A percentile compares a stretch with the other conserved stretches of the same genome.
phyloP scores from a whole-genome alignment of 2,888 invertebrate genomes.

The Stenichneumon culpator region DNA sequence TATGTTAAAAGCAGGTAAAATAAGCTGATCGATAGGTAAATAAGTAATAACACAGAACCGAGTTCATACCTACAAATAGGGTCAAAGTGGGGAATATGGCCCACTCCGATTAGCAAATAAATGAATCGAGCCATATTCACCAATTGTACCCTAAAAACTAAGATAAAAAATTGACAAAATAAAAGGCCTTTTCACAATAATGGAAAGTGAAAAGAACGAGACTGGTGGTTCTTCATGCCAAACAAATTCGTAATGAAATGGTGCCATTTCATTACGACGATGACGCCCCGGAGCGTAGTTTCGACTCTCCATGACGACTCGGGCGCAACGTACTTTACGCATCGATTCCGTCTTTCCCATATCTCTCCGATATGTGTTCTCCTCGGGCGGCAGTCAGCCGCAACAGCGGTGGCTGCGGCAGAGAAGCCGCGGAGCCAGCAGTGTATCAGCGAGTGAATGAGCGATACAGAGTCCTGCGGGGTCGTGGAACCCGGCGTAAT shows the following conservation, averaged over 20 bases:
- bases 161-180: too few relatives aligned
- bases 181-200: background rate
- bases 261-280: background rate
- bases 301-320: background rate
- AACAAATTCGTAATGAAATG: slow-evolving; percentile 76
- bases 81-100: too few relatives aligned
- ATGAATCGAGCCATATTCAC: too few relatives aligned
- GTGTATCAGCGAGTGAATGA: slow-evolving; percentile 17
- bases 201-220: slow-evolving; percentile 20
- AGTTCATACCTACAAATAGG: too few relatives aligned
- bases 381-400: background rate
- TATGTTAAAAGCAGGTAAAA: too few relatives aligned
- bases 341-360: background rate
- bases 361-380: background rate
- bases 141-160: too few relatives aligned
- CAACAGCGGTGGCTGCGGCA: background rate
- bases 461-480: slow-evolving; percentile 59
- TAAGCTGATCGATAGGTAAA: too few relatives aligned
- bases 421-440: background rate
- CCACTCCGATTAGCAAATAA: too few relatives aligned
- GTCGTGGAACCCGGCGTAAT: slow-evolving; percentile 77
- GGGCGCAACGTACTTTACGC: background rate
- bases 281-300: background rate
- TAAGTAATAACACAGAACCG: too few relatives aligned
- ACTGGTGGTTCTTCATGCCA: slow-evolving; percentile 66